Base-by-base conservation (phyloP, 2,797 vertebrate genomes). In the Sebastes hubbsi region DNA sequence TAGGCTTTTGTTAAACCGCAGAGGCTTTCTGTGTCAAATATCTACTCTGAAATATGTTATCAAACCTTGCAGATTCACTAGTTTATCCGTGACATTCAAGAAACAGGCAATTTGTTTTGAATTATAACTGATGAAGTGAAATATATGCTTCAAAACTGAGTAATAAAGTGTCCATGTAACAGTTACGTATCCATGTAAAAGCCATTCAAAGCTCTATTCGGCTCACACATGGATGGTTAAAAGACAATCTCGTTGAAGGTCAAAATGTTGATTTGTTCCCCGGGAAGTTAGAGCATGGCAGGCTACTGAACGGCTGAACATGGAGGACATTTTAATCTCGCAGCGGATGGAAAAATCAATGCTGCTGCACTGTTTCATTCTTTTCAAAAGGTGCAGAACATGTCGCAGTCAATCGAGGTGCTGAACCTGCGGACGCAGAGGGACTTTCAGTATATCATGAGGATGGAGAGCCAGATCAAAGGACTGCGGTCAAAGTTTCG, bases 391-490 rank as follows among this genome's bases (percentile, higher is more conserved):
- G 99, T 99, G 89, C 99, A 99, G 96, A 99, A 99, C 91, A 99
- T 99, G 98, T 99, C 98, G 32, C 99, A 99, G 52, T 99, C 98
- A 78, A 99, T 99, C 85, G 97, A 99, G 95, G 97, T 99, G 83
- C 94, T 99, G 94, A 99, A 99, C 89, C 95, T 99, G 82, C 96
- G 99, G 79, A 99, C 99, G n/a, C 98, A 99, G 95, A 97, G 99
- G 89, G 99, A 99, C 95, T 99, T 99, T 91, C 99, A 99, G 92
- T 99, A 99, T 11, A 98, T 99, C 92, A 97, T 99, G 95, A 99
- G 98, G 92, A 99, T 99, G 98, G 98, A 99, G 95, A 98, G 95
- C n/a, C 99, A 99, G 91, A 98, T 99, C 96, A 99, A 99, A 94
- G 97, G 97, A 27, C 94, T 99, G 83, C 96, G 97, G 88, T 97